A percentile compares a stretch with the other conserved stretches of the same genome.
Conservation (phyloP, 1,140 invertebrate species). For the Heliconius himera region DNA sequence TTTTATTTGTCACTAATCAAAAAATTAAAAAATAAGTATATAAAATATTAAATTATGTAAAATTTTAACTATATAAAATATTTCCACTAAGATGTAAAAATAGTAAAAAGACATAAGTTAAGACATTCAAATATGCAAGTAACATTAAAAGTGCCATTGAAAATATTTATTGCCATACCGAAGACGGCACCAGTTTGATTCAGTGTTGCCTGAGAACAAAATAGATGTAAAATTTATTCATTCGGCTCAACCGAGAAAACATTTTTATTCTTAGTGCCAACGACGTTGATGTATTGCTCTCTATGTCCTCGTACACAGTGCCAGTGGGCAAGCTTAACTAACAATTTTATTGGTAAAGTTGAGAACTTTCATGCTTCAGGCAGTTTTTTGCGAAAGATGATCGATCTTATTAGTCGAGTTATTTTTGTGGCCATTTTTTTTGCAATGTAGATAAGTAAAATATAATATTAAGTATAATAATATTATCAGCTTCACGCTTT, state of each 20-base stretch:
- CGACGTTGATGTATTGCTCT: slow-evolving; percentile 34
- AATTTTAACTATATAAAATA: too few species aligned
- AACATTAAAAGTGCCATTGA: slow-evolving; percentile 18
- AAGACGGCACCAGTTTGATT: slow-evolving; percentile 20
- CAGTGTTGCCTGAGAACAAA: slow-evolving; percentile 23
- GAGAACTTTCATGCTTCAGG: neutral
- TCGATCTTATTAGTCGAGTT: neutral
- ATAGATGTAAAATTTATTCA: slow-evolving; percentile 36
- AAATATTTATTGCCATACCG: slow-evolving; percentile 31
- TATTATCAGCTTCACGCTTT: too few species aligned
- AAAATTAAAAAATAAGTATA: too few species aligned
- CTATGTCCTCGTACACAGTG: slow-evolving; percentile 16
- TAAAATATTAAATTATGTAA: too few species aligned
- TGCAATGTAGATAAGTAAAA: too few species aligned
- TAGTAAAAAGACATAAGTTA: neutral
- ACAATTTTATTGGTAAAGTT: slow-evolving; percentile 13
- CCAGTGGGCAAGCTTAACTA: slow-evolving; percentile 18
- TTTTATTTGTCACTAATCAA: too few species aligned
- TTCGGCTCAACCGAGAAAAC: slow-evolving; percentile 29
- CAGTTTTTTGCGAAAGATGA: neutral
- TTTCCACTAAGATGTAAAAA: neutral
- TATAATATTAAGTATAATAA: too few species aligned
- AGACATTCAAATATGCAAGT: neutral
- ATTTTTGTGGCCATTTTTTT: too few species aligned
- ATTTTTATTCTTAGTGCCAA: slow-evolving; percentile 31